Base-by-base conservation (phyloP, 2,797 vertebrate genomes). In the Parauchenoglanis punctatus region DNA sequence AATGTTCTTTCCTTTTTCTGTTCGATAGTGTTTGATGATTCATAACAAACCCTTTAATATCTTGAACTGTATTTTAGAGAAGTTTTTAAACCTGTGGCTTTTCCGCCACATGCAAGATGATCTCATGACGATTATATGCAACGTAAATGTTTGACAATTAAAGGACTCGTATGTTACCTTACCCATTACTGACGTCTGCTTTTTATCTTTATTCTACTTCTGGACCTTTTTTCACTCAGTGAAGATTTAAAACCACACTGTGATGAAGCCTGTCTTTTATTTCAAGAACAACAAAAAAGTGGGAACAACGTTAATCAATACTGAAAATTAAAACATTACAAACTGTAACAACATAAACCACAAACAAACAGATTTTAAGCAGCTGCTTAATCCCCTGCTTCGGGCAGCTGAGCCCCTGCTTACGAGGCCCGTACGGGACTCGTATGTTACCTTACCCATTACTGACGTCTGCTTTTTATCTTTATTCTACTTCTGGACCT, bases 341-440 rank as follows among this genome's bases (percentile, higher is more conserved):
- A 58, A 72, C 44, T 40, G 44, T 4, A 13, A 77, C 8, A 58
- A 77, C 4, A 13, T 8, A 28, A 83, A 44, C 7, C 78, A 56
- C 81, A 28, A 52, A 56, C 80, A 59, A 40, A 46, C 12, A 23
- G 58, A 67, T 17, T 58, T 83, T 83, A 89, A 17, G 67, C 90
- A 15, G 81, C 89, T 28, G 90, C 86, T 25, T 95, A 89, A 76
- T 95, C 91, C n/a, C 95, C 95, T 85, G 95, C 94, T 23, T 91
- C 93, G 23, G 95, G 95, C 28, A 96, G 92, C 85, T 95, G 89
- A 78, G 95, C 91, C n/a, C 95, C 95, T 35, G 35, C 35, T 35
- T 35, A 35, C 35, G 35, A 35, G 35, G 35, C 35, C 35, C 35
- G 35, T 35, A 35, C 35, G 35, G 85, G 56, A 75, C 54, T 67